Evolutionary conservation across 2,113 vertebrate species (phyloP).

Genomic region (Lophochroa leadbeateri): DNA sequence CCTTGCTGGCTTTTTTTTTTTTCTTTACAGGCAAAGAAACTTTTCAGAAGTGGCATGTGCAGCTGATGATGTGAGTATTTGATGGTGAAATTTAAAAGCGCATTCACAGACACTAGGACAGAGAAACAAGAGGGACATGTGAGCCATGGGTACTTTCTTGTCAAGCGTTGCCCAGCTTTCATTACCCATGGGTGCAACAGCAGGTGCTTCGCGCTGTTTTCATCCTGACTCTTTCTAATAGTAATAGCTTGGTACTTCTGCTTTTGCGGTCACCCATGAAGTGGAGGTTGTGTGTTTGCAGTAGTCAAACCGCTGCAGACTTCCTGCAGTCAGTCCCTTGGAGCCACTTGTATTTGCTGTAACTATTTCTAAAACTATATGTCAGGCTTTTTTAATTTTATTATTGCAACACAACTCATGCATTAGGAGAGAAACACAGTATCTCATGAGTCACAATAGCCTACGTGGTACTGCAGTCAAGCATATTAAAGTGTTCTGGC

Average conservation of each 20-base stretch:
- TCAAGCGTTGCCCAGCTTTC: background rate
- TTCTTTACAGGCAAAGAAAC: conserved; percentile 19
- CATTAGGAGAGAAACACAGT: background rate
- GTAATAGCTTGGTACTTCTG: background rate
- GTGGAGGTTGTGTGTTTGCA: background rate
- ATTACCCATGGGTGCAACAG: background rate
- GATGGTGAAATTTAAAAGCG: background rate
- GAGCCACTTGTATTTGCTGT: background rate
- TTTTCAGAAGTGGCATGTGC: conserved; percentile 25
- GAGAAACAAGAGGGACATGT: background rate
- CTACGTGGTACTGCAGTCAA: background rate
- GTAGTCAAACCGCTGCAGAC: background rate
- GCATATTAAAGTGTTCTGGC: background rate
- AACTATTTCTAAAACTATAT: background rate
- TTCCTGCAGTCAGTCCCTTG: background rate
- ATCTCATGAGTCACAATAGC: background rate
- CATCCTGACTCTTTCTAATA: background rate
- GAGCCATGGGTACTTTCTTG: background rate
- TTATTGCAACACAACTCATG: background rate
- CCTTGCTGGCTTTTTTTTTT: too few species aligned
- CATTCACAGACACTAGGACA: background rate
- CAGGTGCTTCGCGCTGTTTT: background rate
- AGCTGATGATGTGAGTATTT: conserved; percentile 69
- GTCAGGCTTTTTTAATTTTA: background rate
- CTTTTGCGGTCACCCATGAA: background rate